Base-by-base conservation (phyloP, 2,888 invertebrate genomes). In the Rosalia funebris region DNA sequence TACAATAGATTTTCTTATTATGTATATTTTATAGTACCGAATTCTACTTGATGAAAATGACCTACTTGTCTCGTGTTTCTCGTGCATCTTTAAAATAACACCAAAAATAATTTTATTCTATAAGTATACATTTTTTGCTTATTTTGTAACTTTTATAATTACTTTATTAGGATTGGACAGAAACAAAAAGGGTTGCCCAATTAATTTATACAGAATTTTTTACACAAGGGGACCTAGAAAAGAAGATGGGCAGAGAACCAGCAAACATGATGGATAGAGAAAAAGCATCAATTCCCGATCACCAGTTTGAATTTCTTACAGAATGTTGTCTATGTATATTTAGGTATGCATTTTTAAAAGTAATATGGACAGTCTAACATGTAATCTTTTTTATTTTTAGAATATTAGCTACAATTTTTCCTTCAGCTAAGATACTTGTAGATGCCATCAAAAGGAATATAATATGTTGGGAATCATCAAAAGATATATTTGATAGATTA, bases 161-260 rank as follows among this genome's bases (percentile, higher is more conserved):
- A n/a, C n/a, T n/a, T n/a, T n/a, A 60, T 57, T 63, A 79, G 77
- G 75, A 84, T 66, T 91, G 87, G 85, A 77, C 75, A n/a, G 79
- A 82, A 62, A 82, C 83, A 1, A 84, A 83, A 68, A 79, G 81
- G 66, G 83, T 83, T 15, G 84, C 85, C 17, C 68, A 75, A 47
- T 59, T 75, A 46, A 74, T 81, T 37, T 88, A 94, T 75, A 86
- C 89, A 48, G 95, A 95, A 82, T 95, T 94, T 81, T 95, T 95
- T 83, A 88, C 87, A 44, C 93, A 94, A 84, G 93, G 94, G 2
- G 95, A 95, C 77, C 82, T 90, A 71, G 94, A 95, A 81, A 91
- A 91, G 79, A 87, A 89, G 57, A 87, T 91, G 82, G 93, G 93
- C 0, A 86, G 86, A 20, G 82, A 86, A 25, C 92, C 93, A 0